phyloP scores from a whole-genome alignment of 1,140 invertebrate species.

The Maniola jurtina region DNA sequence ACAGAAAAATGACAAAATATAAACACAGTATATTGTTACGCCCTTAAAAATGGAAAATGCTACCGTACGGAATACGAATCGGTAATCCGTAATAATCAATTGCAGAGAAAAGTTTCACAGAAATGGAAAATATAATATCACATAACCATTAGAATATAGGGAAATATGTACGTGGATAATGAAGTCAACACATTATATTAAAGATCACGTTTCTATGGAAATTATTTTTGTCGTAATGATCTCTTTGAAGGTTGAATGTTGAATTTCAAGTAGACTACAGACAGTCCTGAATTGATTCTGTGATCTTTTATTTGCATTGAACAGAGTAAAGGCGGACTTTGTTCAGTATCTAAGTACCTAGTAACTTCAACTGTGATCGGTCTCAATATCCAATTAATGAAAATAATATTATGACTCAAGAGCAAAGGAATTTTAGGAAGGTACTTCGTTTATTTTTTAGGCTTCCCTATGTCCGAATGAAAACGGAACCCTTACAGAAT shows the following conservation, averaged over 20 bases:
- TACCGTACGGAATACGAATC: not conserved
- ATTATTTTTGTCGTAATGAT: constrained; percentile 49
- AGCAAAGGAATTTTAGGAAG: too few species aligned
- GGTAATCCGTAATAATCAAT: not conserved
- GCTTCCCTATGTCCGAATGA: too few species aligned
- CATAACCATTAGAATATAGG: constrained; percentile 22
- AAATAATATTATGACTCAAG: too few species aligned
- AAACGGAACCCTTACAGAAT: too few species aligned
- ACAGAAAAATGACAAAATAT: too few species aligned
- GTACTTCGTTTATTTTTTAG: too few species aligned
- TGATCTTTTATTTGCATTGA: constrained; percentile 48
- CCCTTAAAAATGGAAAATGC: too few species aligned
- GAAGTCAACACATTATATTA: constrained; percentile 38
- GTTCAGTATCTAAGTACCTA: not conserved
- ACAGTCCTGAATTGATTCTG: constrained; percentile 43
- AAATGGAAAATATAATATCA: constrained; percentile 2
- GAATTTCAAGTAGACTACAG: constrained; percentile 44
- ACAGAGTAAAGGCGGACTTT: constrained; percentile 38
- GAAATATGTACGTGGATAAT: constrained; percentile 23
- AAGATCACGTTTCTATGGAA: constrained; percentile 46
- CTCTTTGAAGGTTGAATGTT: constrained; percentile 46
- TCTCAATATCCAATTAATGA: too few species aligned
- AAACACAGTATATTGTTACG: too few species aligned
- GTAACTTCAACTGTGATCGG: too few species aligned
- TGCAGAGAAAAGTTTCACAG: not conserved